These are phyloP conservation scores for Drosophila mayaguana DNA, from an alignment of 2,888 invertebrate species.

Conservation along the genomic window DNA sequence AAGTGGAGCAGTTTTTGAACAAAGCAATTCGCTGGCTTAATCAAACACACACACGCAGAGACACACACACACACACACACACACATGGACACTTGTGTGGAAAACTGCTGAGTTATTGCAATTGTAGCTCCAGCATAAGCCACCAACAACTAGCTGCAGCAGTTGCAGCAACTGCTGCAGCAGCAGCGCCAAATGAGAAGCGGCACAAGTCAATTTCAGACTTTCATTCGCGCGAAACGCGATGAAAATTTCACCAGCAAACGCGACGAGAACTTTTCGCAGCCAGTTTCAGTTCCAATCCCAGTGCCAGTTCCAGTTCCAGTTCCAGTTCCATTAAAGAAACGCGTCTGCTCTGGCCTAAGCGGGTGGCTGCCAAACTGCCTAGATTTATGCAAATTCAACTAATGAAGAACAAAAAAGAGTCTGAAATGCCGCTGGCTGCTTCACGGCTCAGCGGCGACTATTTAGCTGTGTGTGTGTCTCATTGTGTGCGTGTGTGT, in stretches of 20 bases:
- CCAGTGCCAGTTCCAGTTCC: slow-evolving; percentile 27
- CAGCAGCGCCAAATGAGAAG: slow-evolving; percentile 72
- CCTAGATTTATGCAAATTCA: slow-evolving; percentile 76
- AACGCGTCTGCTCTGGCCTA: slow-evolving; percentile 13
- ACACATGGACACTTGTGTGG: slow-evolving; percentile 7
- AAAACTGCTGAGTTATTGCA: slow-evolving; percentile 35
- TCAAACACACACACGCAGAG: slow-evolving; percentile 60
- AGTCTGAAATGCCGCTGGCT: slow-evolving; percentile 45
- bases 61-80: slow-evolving; percentile 3
- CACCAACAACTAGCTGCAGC: slow-evolving; percentile 51
- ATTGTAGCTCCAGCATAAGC: slow-evolving; percentile 60
- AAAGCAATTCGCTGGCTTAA: slow-evolving; percentile 82
- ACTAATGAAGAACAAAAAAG: slow-evolving; percentile 79
- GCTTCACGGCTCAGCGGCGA: slow-evolving; percentile 71
- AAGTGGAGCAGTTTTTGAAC: slow-evolving; percentile 82
- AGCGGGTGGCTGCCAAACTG: slow-evolving; percentile 57
- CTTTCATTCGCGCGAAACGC: slow-evolving; percentile 83
- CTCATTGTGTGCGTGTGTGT: slow-evolving; percentile 1
- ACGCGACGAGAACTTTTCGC: slow-evolving; percentile 38
- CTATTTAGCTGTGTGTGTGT: slow-evolving; percentile 4
- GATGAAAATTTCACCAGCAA: slow-evolving; percentile 79
- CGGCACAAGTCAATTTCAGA: slow-evolving; percentile 82
- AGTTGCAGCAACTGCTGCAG: slow-evolving; percentile 28
- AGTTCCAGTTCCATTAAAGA: slow-evolving; percentile 20
- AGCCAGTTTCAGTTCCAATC: slow-evolving; percentile 40